Evolutionary conservation across 2,888 invertebrate species (phyloP).

Genomic region (Acanthosepion esculentum): DNA sequence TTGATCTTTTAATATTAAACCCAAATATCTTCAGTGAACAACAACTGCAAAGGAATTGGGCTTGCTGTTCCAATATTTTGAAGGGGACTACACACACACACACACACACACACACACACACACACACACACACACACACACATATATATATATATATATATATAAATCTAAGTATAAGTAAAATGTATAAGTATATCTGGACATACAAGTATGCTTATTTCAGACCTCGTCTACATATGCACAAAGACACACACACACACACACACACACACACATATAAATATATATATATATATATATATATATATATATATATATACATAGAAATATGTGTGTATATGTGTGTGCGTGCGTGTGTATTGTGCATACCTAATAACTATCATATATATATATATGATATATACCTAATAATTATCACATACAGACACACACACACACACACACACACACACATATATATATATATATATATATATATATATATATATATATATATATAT

Average conservation of each 20-base stretch:
- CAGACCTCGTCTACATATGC: background rate
- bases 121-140: too few relatives aligned
- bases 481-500: background rate
- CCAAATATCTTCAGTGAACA: too few relatives aligned
- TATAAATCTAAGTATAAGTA: background rate
- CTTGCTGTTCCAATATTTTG: too few relatives aligned
- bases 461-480: background rate
- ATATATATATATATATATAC: background rate
- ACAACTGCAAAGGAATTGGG: too few relatives aligned
- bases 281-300: background rate
- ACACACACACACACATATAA: background rate
- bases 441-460: too few relatives aligned
- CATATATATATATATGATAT: background rate
- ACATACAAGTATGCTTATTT: background rate
- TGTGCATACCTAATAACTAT: background rate
- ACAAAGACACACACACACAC: background rate
- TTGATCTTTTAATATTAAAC: too few relatives aligned
- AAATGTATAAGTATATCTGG: background rate
- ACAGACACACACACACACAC: too few relatives aligned
- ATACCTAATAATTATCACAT: background rate
- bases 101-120: too few relatives aligned
- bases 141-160: background rate
- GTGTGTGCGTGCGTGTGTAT: background rate
- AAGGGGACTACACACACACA: too few relatives aligned
- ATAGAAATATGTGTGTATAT: background rate